Conservation (phyloP, 2,797 vertebrate genomes). For the Danio aesculapii region DNA sequence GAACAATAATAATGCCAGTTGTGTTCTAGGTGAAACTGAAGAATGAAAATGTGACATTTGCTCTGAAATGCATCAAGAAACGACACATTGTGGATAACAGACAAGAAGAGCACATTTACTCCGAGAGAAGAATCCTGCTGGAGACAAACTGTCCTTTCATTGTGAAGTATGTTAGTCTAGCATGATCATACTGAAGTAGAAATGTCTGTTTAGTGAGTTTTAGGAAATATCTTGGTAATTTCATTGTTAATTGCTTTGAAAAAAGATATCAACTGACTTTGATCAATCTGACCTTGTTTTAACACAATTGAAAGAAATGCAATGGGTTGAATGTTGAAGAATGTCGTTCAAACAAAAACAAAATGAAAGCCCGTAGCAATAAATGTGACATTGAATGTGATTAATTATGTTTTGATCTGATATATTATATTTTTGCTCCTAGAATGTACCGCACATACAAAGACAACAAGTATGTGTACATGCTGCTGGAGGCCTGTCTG, state of each 20-base stretch:
- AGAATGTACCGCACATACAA: slow-evolving; percentile 88
- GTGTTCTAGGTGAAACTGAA: slow-evolving; percentile 87
- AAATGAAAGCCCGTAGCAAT: not conserved
- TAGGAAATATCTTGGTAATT: not conserved
- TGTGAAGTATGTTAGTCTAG: slow-evolving; percentile 83
- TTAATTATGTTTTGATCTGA: slow-evolving; percentile 11
- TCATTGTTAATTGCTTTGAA: not conserved
- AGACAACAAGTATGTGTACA: slow-evolving; percentile 93
- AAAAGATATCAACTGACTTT: not conserved
- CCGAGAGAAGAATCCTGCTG: slow-evolving; percentile 90
- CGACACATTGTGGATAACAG: slow-evolving; percentile 91
- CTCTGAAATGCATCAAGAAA: slow-evolving; percentile 94
- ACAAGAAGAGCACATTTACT: slow-evolving; percentile 93
- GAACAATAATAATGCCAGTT: not conserved
- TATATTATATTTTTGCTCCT: slow-evolving; percentile 26
- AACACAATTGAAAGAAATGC: not conserved
- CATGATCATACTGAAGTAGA: not conserved
- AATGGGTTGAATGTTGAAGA: not conserved
- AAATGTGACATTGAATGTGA: not conserved
- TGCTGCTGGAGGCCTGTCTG: slow-evolving; percentile 94
- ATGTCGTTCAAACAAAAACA: not conserved
- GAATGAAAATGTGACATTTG: slow-evolving; percentile 86
- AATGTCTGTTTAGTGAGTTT: slow-evolving; percentile 16
- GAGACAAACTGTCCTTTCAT: slow-evolving; percentile 89
- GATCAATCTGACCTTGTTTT: no score